Evolutionary conservation across 1,140 invertebrate species (phyloP).

Genomic region (Apis mellifera): DNA sequence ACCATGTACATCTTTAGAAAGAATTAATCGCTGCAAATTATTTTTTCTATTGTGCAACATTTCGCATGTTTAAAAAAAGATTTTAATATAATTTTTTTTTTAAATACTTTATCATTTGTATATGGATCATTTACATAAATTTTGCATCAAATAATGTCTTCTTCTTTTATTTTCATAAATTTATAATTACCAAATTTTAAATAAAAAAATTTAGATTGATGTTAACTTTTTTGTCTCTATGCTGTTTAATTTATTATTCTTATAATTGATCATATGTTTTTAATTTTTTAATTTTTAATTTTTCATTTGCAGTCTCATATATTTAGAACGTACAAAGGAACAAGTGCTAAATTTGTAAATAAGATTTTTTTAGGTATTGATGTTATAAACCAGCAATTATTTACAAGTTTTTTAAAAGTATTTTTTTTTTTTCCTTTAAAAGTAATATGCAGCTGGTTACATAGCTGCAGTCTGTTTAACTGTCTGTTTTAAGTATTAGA

Average conservation of each 20-base stretch:
- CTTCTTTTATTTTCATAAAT: slow-evolving; percentile 6
- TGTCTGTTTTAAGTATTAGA: slow-evolving; percentile 40
- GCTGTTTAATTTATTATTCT: slow-evolving; percentile 43
- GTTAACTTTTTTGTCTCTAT: slow-evolving; percentile 45
- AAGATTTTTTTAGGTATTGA: slow-evolving; percentile 53
- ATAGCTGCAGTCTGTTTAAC: slow-evolving; percentile 74
- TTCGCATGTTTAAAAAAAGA: slow-evolving; percentile 17
- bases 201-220: slow-evolving; percentile 34
- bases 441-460: slow-evolving; percentile 73
- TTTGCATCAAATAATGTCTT: slow-evolving; percentile 52
- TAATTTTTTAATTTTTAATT: slow-evolving; percentile 41
- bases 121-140: slow-evolving; percentile 52
- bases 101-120: not conserved
- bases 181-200: slow-evolving; percentile 25
- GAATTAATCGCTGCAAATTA: slow-evolving; percentile 39
- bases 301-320: slow-evolving; percentile 48
- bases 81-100: slow-evolving; percentile 8
- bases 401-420: slow-evolving; percentile 64
- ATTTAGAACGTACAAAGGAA: slow-evolving; percentile 62
- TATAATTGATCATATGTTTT: slow-evolving; percentile 31
- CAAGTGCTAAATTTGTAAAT: slow-evolving; percentile 55
- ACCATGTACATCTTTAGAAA: slow-evolving; percentile 48
- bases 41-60: slow-evolving; percentile 16
- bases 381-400: slow-evolving; percentile 53
- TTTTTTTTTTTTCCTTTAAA: slow-evolving; percentile 39